Evolutionary conservation across 2,113 vertebrate species (phyloP).

Genomic region (Psittacus erithacus): DNA sequence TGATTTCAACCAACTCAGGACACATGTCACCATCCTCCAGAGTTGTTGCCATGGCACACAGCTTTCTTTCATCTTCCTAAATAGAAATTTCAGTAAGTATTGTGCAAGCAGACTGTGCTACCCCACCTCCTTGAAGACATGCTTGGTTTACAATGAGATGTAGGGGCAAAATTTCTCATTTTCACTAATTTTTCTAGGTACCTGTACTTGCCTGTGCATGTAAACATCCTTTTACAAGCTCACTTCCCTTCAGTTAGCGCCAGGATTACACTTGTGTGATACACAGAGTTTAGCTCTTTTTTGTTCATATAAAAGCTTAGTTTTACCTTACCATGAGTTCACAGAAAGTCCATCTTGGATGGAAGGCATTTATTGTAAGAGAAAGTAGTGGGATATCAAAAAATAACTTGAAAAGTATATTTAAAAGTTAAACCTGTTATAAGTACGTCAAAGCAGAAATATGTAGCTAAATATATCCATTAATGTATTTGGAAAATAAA

Average conservation of each 20-base stretch:
- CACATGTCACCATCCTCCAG: slow-evolving; percentile 69
- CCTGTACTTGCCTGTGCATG: accelerated
- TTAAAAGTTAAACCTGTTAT: not conserved
- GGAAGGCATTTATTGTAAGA: not conserved
- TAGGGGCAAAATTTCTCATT: not conserved
- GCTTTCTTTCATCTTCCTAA: slow-evolving; percentile 73
- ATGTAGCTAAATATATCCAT: not conserved
- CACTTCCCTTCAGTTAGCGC: not conserved
- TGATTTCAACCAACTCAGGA: slow-evolving; percentile 50
- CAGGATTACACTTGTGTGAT: not conserved
- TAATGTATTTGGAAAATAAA: not conserved
- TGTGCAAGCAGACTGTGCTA: accelerated
- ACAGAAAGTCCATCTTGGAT: not conserved
- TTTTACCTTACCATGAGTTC: not conserved
- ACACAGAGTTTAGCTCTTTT: not conserved
- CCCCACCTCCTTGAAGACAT: not conserved
- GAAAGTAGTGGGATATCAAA: not conserved
- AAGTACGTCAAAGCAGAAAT: not conserved
- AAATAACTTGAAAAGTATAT: not conserved
- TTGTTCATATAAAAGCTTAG: not conserved
- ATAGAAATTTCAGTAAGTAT: slow-evolving; percentile 10
- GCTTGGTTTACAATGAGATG: not conserved
- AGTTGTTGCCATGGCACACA: slow-evolving; percentile 46
- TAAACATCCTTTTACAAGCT: not conserved
- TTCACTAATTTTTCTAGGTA: not conserved